phyloP scores from a whole-genome alignment of 2,888 invertebrate species.

The Galerucella nymphaeae region DNA sequence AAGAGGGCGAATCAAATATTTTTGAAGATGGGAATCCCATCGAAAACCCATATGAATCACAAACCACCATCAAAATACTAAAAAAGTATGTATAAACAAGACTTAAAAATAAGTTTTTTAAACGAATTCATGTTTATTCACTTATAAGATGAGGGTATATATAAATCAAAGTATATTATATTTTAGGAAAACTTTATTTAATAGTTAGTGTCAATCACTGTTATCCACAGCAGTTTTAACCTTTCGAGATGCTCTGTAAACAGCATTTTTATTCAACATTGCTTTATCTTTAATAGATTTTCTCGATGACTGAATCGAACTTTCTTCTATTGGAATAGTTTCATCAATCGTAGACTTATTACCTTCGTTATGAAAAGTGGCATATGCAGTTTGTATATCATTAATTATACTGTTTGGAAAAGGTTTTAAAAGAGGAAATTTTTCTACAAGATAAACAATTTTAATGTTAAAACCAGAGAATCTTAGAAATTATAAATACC shows the following conservation, averaged over 20 bases:
- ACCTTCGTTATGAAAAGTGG: constrained; percentile 13
- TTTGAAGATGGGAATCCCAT: too few relatives aligned
- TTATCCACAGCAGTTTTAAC: constrained; percentile 40
- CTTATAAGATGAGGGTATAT: too few relatives aligned
- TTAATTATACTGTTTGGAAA: constrained; percentile 43
- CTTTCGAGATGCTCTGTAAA: constrained; percentile 46
- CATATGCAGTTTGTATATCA: constrained; percentile 40
- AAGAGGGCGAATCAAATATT: too few relatives aligned
- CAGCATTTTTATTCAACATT: constrained; percentile 45
- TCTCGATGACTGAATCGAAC: constrained; percentile 11
- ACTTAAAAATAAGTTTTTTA: too few relatives aligned
- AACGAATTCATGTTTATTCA: too few relatives aligned
- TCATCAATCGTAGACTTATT: not conserved
- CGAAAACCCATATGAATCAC: too few relatives aligned
- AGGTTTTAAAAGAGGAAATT: constrained; percentile 40
- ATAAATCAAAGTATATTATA: too few relatives aligned
- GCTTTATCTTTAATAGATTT: constrained; percentile 42
- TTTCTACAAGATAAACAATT: constrained; percentile 34
- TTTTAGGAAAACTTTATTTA: too few relatives aligned
- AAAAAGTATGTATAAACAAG: too few relatives aligned
- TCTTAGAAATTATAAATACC: constrained; percentile 35
- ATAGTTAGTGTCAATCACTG: not conserved
- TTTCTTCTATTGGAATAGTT: not conserved
- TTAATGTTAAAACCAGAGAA: not conserved
- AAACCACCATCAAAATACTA: too few relatives aligned